Base-by-base conservation (phyloP, 2,888 invertebrate genomes). In the Junonia oenone region DNA sequence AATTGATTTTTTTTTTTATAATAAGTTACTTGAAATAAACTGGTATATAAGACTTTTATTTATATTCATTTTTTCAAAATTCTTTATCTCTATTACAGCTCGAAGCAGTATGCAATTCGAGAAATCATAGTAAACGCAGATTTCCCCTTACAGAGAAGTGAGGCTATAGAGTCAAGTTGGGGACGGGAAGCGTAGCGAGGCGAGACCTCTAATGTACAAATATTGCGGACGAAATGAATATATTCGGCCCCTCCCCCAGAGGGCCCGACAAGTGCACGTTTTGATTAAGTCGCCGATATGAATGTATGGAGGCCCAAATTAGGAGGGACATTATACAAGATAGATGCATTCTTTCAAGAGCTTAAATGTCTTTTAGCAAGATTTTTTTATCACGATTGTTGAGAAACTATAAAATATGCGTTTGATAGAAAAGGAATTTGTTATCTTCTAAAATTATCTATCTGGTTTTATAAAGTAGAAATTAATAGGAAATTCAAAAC, bases 201-300 rank as follows among this genome's bases (percentile, higher is more conserved):
- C 88, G 83, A 86, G 87, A 89, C 90, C 90, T 89, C 87, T 89
- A 89, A 89, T 89, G 87, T 85, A 87, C 89, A 89, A 90, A 90
- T 87, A 90, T 90, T 90, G 90, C 87, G 90, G 88, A 78, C 78
- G 83, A 80, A 86, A 90, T 89, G 88, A 89, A 89, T 88, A 89
- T 81, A 85, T 87, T 83, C 81, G 78, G 68, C 72, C 76, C 74
- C 65, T 63, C 65, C 66, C 72, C 62, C 66, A 67, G 63, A 62
- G 68, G 66, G 64, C 61, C 51, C 60, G 62, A 69, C 78, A 82
- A 86, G 81, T 80, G 81, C 76, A 72, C 78, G 71, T 76, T 85
- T 88, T 89, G 85, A 89, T 90, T 87, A 83, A 83, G 84, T 86
- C 80, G 67, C 78, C 70, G 72, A 75, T 83, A 85, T 87, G 81